Percentiles rank a stretch among this genome's conserved stretches.
Conservation (phyloP, 2,888 invertebrate species). For the Thalpophila matura region DNA sequence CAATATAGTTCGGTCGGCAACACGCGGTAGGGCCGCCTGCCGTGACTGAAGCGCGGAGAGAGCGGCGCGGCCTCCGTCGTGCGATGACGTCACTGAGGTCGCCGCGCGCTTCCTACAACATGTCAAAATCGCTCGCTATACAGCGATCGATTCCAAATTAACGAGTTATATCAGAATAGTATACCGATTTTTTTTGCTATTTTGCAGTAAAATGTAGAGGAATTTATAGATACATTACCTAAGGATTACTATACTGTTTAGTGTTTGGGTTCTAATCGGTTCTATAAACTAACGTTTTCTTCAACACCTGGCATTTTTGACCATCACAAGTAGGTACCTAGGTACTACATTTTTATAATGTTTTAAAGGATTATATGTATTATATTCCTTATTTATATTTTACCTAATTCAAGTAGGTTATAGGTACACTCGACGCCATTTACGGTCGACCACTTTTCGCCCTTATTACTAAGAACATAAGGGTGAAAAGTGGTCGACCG, state of each 20-base stretch:
- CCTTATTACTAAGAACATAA: too few relatives aligned
- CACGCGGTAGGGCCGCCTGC: conserved; percentile 48
- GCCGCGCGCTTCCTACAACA: conserved; percentile 77
- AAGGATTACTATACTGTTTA: not conserved
- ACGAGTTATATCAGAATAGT: conserved; percentile 14
- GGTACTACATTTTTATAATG: not conserved
- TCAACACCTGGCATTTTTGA: conserved; percentile 11
- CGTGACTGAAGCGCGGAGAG: conserved; percentile 70
- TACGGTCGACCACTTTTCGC: too few relatives aligned
- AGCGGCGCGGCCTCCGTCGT: conserved; percentile 76
- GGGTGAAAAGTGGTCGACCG: too few relatives aligned
- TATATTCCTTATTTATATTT: too few relatives aligned
- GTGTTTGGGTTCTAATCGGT: not conserved
- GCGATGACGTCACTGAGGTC: conserved; percentile 83
- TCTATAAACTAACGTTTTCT: conserved; percentile 7
- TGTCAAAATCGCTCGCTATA: conserved; percentile 68
- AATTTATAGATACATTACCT: not conserved
- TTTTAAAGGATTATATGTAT: not conserved
- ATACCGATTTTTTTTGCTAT: not conserved
- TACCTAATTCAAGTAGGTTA: too few relatives aligned
- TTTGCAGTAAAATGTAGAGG: not conserved
- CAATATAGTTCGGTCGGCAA: conserved; percentile 67
- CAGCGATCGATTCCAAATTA: conserved; percentile 48
- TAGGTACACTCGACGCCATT: too few relatives aligned
- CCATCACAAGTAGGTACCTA: not conserved